Evolutionary conservation across 1,140 invertebrate genomes (phyloP), one percentile per base, ranked within the genome.

Genomic region (Archivesica marissinica): DNA sequence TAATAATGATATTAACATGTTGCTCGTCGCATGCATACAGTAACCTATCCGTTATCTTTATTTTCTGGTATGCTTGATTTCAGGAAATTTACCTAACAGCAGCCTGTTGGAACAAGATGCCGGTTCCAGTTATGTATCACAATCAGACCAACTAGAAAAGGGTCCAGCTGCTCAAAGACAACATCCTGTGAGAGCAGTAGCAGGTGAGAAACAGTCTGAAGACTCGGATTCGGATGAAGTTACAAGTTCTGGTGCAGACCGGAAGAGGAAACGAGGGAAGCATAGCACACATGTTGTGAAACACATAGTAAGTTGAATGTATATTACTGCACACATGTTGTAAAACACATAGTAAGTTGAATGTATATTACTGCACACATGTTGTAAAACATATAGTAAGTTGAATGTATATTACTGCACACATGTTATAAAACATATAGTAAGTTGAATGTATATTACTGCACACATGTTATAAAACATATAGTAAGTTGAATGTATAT

Each of bases 61-160:
- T 56, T 56, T 56, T 56, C n/a, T n/a, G n/a, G n/a, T n/a, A n/a
- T n/a, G n/a, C n/a, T 13, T 15, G 33, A 38, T 66, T 38, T 66
- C 28, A 28, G 30, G 2, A 47, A 72, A 72, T 17, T 30, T 72
- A 72, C 68, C 68, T 17, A 72, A 72, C n/a, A 4, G 33, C 3
- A 72, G 68, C 20, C 68, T 72, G 2, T 11, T 72, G 28, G 68
- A 50, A 44, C 39, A 52, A 38, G 68, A 72, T 50, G 68, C 20
- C 20, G 39, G 38, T 70, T 15, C 68, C 25, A 72, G 41, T 72
- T 30, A 3, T 25, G 15, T 4, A 4, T 35, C 35, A 38, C n/a
- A 9, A 2, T 17, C 2, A 39, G 13, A 66, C 33, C 28, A 28
- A 2, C 50, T 44, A 23, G 66, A 44, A 70, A 70, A 25, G 15